A percentile compares a stretch with the other conserved stretches of the same genome.
Conservation (phyloP, 35 echinoderm and acorn worm species). For the Apostichopus parvimensis region DNA sequence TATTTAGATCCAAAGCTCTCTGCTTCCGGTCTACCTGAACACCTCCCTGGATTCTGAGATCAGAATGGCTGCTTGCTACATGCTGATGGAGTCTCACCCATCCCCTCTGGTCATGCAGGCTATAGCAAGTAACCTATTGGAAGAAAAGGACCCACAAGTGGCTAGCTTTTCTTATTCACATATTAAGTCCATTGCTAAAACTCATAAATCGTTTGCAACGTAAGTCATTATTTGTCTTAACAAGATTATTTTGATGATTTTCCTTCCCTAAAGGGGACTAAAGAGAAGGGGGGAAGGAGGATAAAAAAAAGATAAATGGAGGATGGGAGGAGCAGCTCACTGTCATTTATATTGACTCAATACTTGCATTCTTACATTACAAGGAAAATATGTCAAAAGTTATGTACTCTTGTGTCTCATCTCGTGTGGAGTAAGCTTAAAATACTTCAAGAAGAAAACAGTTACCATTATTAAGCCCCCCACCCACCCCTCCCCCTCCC, state of each 20-base stretch:
- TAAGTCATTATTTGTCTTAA: background rate
- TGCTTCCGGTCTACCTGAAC: slow-evolving; percentile 25
- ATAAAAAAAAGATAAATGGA: too few relatives aligned
- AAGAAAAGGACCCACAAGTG: slow-evolving; percentile 9
- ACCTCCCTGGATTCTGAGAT: slow-evolving; percentile 18
- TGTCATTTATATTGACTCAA: too few relatives aligned
- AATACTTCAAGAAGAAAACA: too few relatives aligned
- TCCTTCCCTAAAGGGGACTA: background rate
- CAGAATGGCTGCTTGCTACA: slow-evolving; percentile 40
- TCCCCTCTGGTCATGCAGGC: background rate
- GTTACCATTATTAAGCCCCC: too few relatives aligned
- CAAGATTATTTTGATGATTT: too few relatives aligned
- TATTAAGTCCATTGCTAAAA: background rate
- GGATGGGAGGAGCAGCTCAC: too few relatives aligned
- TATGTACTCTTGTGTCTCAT: too few relatives aligned
- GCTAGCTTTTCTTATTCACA: slow-evolving; percentile 40
- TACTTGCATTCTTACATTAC: too few relatives aligned
- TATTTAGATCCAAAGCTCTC: background rate
- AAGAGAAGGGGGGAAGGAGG: background rate
- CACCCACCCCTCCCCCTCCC: too few relatives aligned
- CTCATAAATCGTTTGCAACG: background rate
- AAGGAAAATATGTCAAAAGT: too few relatives aligned
- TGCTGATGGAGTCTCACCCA: slow-evolving; percentile 11
- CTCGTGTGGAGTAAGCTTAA: too few relatives aligned
- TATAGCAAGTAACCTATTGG: background rate